Base-by-base conservation (phyloP, 2,113 vertebrate genomes). In the Amazona vittata region DNA sequence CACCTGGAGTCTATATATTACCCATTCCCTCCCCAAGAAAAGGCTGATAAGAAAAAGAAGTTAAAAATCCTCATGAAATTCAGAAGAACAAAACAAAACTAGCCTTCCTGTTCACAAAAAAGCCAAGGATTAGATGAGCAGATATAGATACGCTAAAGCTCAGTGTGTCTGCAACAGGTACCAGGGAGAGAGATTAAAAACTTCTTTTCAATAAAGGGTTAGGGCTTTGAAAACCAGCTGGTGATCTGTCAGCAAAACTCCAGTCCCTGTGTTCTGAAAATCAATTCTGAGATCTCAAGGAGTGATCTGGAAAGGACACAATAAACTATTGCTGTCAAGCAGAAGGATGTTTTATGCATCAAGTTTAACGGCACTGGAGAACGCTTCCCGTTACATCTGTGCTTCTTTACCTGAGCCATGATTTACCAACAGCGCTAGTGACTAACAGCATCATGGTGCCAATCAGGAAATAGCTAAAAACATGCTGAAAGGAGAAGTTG, bases 221-320 rank as follows among this genome's bases (percentile, higher is more conserved):
- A 26, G 77, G 50, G 33, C 8, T 15, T 84, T 78, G 50, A 39
- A 80, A 89, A 82, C 9, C 86, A 94, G 91, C 46, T 50, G 80
- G 59, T 37, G 86, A 70, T 77, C 50, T 68, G 86, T 35, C 93
- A 91, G 76, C 37, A 85, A 37, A 93, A 33, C 44, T 47, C 75
- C 85, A 63, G 25, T 13, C 73, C 37, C 14, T 11, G 18, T n/a
- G 63, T 37, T 31, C 53, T n/a, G 50, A 73, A 80, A 80, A 92
- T 52, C 53, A 57, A 25, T 65, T 77, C 6, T 81, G 83, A 86
- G 52, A 86, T 71, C 84, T 64, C 75, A 43, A 64, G 65, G 71
- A 93, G 47, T 7, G 75, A 86, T 49, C 59, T 39, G 60, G 59
- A 89, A 85, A 82, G 70, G 70, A 39, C 37, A 46, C 59, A 71